Base-by-base conservation (phyloP, 2,888 invertebrate genomes). In the Hemicrepidius hirtus region DNA sequence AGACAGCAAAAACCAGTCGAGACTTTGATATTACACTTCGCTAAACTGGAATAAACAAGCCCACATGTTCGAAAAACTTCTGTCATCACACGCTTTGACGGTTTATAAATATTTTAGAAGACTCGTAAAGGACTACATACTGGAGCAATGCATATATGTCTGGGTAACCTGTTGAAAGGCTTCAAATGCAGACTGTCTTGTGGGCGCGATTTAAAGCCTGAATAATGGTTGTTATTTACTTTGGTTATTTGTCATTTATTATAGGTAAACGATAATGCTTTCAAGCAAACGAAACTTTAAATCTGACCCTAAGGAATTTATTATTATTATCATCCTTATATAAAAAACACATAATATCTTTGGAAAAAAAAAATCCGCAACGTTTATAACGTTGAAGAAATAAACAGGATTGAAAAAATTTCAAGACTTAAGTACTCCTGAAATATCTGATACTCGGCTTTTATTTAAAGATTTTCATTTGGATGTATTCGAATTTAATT, bases 101-200 rank as follows among this genome's bases (percentile, higher is more conserved):
- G 69, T 73, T 76, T 76, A 75, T 76, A 76, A 75, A 76, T 76
- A 75, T 73, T 71, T 73, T 75, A 71, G 57, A 59, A 70, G 55
- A 60, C 70, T 68, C 66, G 57, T 68, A 75, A 67, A 50, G 67
- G 71, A 60, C n/a, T 69, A 76, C 76, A 76, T 74, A 71, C 67
- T 64, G 70, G 68, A 64, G 71, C 70, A 75, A 74, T 78, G 71
- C 73, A 75, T 57, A 60, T 71, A 68, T 67, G 76, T 76, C 70
- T 77, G 67, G 68, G 71, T 75, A 75, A 77, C 75, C 73, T 74
- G 71, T 72, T 76, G 76, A 77, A 78, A 78, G 73, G 70, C 63
- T 77, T 76, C 75, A 75, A 76, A 75, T 76, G 78, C 76, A 72
- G 75, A 72, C 74, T 75, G 74, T 64, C 62, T 71, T 67, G 78